phyloP scores from a whole-genome alignment of 2,888 invertebrate genomes.

The Elegia similella region DNA sequence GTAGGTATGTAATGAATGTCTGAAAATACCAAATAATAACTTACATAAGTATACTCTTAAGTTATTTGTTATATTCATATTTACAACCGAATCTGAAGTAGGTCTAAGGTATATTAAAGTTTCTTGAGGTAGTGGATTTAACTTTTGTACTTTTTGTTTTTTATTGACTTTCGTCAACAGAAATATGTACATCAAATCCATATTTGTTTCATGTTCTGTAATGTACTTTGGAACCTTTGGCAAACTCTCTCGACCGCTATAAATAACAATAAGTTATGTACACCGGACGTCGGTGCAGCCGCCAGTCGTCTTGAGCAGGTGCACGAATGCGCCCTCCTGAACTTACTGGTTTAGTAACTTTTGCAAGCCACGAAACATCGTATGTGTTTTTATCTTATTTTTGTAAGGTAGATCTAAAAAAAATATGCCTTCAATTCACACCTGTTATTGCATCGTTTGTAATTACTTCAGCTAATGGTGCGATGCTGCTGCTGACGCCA shows the following conservation, averaged over 20 bases:
- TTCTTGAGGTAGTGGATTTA: no score
- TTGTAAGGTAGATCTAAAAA: background rate
- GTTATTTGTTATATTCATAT: no score
- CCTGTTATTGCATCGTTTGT: background rate
- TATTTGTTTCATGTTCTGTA: background rate
- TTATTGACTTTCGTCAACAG: no score
- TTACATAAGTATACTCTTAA: no score
- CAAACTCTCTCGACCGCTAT: constrained; percentile 15
- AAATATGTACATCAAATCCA: no score
- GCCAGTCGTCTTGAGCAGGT: constrained; percentile 44
- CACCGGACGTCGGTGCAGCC: constrained; percentile 31
- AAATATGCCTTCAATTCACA: background rate
- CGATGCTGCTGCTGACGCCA: background rate
- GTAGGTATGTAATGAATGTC: no score
- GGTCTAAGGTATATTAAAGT: no score
- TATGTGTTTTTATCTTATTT: background rate
- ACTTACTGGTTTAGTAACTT: constrained; percentile 41
- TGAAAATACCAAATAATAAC: no score
- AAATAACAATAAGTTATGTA: constrained; percentile 19
- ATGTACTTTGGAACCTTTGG: constrained; percentile 19
- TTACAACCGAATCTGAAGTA: no score
- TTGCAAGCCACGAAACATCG: constrained; percentile 26
- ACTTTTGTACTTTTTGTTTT: no score
- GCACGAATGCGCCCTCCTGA: constrained; percentile 35
- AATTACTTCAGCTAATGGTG: background rate